phyloP scores from a whole-genome alignment of 2,888 invertebrate species.

The Coelinius sp. region DNA sequence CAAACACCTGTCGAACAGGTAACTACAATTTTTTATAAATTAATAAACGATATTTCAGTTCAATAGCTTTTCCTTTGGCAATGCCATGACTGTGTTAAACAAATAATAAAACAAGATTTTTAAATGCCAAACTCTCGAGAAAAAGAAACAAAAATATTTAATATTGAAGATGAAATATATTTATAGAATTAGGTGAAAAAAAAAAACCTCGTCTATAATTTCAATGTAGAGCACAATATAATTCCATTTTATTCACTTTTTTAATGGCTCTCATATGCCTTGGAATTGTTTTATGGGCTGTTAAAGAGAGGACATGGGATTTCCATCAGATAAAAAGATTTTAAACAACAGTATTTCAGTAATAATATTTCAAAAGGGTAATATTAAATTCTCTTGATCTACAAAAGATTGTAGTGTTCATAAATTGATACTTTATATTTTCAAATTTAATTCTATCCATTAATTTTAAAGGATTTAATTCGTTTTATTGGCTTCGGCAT shows the following conservation, averaged over 20 bases:
- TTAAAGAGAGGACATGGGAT: background rate
- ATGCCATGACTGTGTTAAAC: slow-evolving; percentile 23
- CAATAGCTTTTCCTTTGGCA: slow-evolving; percentile 3
- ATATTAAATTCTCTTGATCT: background rate
- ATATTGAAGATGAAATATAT: background rate
- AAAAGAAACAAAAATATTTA: background rate
- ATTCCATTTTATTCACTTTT: background rate
- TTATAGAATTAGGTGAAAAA: background rate
- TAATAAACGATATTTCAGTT: background rate
- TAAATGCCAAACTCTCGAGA: background rate
- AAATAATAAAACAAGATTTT: background rate
- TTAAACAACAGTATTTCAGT: background rate
- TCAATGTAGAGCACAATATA: background rate
- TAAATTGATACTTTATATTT: background rate
- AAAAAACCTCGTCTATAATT: background rate
- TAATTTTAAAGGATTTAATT: background rate
- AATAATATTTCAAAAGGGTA: background rate
- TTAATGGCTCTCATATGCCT: background rate
- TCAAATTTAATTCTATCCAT: background rate
- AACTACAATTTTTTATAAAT: slow-evolving; percentile 56
- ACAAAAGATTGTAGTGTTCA: background rate
- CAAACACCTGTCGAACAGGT: slow-evolving; percentile 71
- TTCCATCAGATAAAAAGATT: background rate
- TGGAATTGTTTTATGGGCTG: background rate
- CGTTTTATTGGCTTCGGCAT: background rate